Percentiles rank a stretch among this genome's conserved stretches.
Evolutionary conservation across 2,888 invertebrate genomes (phyloP).

Genomic region (Phengaris alcon): DNA sequence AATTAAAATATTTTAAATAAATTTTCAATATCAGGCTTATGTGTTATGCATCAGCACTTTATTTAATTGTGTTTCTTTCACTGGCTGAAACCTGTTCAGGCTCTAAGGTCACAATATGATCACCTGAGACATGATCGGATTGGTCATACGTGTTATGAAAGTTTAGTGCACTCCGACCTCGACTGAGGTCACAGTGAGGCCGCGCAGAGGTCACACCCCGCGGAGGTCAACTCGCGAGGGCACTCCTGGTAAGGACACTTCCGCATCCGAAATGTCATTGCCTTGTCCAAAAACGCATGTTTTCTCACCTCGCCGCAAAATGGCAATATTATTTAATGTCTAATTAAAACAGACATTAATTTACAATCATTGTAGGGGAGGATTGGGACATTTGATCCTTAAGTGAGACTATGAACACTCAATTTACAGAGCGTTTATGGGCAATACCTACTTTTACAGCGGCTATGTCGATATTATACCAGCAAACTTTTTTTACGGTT

Average conservation of each 20-base stretch:
- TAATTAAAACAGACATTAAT: background rate
- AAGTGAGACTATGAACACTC: no score
- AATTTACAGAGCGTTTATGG: no score
- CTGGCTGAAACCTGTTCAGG: background rate
- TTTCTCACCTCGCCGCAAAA: background rate
- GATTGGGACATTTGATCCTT: no score
- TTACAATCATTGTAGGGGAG: background rate
- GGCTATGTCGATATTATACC: no score
- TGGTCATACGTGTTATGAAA: slow-evolving; percentile 41
- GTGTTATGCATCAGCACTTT: no score
- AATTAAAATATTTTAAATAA: no score
- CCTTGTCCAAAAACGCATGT: slow-evolving; percentile 3
- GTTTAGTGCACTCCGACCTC: slow-evolving; percentile 42
- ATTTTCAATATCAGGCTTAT: no score
- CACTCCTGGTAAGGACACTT: slow-evolving; percentile 36
- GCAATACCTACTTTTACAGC: no score
- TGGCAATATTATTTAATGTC: background rate
- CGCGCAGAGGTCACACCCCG: slow-evolving; percentile 37
- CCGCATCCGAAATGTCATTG: slow-evolving; percentile 35
- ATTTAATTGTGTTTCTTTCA: background rate
- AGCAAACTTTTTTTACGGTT: no score
- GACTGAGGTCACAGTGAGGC: slow-evolving; percentile 40
- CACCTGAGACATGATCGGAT: slow-evolving; percentile 18
- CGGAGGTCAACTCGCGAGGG: slow-evolving; percentile 35
- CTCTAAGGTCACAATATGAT: slow-evolving; percentile 14